Base-by-base conservation (phyloP, 2,888 invertebrate species). In the Phortica okadai region DNA sequence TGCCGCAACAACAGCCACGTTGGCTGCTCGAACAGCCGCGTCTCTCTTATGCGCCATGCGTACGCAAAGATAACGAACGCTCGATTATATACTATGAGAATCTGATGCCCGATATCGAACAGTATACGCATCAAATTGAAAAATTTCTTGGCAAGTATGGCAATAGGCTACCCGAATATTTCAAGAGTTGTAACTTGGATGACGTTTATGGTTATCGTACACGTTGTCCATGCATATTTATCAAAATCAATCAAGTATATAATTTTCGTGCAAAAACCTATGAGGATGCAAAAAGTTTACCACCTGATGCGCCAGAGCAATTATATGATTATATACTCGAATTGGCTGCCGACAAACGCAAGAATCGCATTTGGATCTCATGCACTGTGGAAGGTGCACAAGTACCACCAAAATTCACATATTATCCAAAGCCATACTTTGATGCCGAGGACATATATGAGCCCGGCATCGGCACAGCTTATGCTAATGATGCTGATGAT, bases 211-310 rank as follows among this genome's bases (percentile, higher is more conserved):
- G 33, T 2, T 33, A 4, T 33, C 33, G 33, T 33, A 4, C 33
- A 33, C 33, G 33, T 33, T 33, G 33, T 33, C 33, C 84, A 0
- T 86, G 84, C 45, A 62, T 88, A n/a, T 50, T 84, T 0, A 16
- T 84, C 0, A 88, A 86, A 74, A 66, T 84, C 0, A 88, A 88
- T 66, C 77, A 70, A 42, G 82, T 86, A 0, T 7, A 76, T 0
- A 70, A 78, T 16, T 85, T 85, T 41, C 33, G 6, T 2, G 74
- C 81, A 0, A 1, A 44, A 0, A 83, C 85, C 2, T 84, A 88
- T 66, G 45, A 45, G 10, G 76, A 81, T 44, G 75, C 79, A 0
- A 62, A 74, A 2, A 58, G 72, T 0, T 70, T 88, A 21, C 88
- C 84, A 6, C 6, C 45, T 0, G 25, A 64, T 6, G 82, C 75